Evolutionary conservation across 2,888 invertebrate genomes (phyloP).

Genomic region (Deilephila porcellus): DNA sequence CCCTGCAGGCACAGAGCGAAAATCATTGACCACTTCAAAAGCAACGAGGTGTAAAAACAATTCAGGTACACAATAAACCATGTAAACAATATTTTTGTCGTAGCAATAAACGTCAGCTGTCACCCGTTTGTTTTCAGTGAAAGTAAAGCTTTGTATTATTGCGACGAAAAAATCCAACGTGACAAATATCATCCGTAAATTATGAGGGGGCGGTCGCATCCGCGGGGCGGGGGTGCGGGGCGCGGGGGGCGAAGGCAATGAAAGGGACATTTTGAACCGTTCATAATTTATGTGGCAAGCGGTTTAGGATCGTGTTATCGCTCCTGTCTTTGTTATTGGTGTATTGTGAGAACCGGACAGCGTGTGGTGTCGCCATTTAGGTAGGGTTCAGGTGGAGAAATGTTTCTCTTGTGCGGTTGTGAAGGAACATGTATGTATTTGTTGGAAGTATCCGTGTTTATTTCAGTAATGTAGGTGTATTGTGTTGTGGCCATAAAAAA

Average conservation of each 20-base stretch:
- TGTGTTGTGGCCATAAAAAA: too few relatives aligned
- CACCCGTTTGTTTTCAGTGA: conserved; percentile 23
- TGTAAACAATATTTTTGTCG: conserved; percentile 24
- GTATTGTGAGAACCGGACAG: conserved; percentile 2
- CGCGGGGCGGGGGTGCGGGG: background rate
- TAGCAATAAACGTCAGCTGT: conserved; percentile 23
- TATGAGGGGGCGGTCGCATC: conserved; percentile 8
- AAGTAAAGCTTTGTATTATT: conserved; percentile 24
- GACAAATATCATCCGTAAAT: conserved; percentile 26
- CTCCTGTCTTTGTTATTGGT: conserved; percentile 5
- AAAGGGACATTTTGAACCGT: conserved; percentile 42
- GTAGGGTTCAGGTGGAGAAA: background rate
- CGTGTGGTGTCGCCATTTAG: conserved; percentile 1
- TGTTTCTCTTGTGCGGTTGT: background rate
- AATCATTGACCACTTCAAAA: background rate
- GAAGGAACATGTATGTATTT: too few relatives aligned
- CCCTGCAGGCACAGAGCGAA: background rate
- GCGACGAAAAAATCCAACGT: conserved; percentile 25
- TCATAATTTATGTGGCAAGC: conserved; percentile 42
- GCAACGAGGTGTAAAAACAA: conserved; percentile 20
- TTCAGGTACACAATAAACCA: conserved; percentile 21
- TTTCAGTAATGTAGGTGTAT: too few relatives aligned
- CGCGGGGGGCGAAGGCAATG: conserved; percentile 36
- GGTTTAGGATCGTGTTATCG: conserved; percentile 24
- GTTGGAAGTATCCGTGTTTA: too few relatives aligned